A percentile compares a stretch with the other conserved stretches of the same genome.
phyloP scores from a whole-genome alignment of 2,113 vertebrate genomes.

The Tyrannus savana region DNA sequence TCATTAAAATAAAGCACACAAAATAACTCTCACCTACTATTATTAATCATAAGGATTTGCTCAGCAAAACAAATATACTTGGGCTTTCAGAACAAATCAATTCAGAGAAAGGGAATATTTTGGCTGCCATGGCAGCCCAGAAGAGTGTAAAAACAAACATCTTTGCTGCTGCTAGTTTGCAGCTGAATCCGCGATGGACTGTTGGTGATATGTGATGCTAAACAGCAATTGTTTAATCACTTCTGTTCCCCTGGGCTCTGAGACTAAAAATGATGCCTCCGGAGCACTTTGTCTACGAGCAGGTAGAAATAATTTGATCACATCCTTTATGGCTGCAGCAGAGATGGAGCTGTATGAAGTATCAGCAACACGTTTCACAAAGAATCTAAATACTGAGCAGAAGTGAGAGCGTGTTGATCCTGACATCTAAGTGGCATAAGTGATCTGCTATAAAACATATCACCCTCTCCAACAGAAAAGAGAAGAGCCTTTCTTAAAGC shows the following conservation, averaged over 20 bases:
- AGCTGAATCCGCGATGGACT: background rate
- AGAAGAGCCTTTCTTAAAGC: background rate
- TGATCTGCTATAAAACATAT: background rate
- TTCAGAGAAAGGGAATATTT: conserved; percentile 47
- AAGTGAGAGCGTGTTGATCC: background rate
- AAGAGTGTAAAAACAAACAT: conserved; percentile 55
- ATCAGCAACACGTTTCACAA: background rate
- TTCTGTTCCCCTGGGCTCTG: conserved; percentile 45
- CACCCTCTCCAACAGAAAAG: background rate
- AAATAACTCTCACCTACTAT: conserved; percentile 44
- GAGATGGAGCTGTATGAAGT: background rate
- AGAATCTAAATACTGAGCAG: conserved; percentile 21
- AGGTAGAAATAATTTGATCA: conserved; percentile 54
- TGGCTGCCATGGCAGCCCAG: conserved; percentile 37
- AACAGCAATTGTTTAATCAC: conserved; percentile 59
- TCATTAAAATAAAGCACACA: conserved; percentile 60
- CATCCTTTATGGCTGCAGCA: background rate
- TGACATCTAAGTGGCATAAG: background rate
- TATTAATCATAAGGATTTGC: conserved; percentile 52
- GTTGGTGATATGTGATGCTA: conserved; percentile 44
- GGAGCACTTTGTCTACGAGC: conserved; percentile 33
- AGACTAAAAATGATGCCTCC: conserved; percentile 40
- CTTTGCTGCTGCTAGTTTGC: conserved; percentile 17
- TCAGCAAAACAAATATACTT: conserved; percentile 50
- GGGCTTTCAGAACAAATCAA: conserved; percentile 50